phyloP scores from a whole-genome alignment of 1,140 invertebrate genomes.

The Tigriopus japonicus region DNA sequence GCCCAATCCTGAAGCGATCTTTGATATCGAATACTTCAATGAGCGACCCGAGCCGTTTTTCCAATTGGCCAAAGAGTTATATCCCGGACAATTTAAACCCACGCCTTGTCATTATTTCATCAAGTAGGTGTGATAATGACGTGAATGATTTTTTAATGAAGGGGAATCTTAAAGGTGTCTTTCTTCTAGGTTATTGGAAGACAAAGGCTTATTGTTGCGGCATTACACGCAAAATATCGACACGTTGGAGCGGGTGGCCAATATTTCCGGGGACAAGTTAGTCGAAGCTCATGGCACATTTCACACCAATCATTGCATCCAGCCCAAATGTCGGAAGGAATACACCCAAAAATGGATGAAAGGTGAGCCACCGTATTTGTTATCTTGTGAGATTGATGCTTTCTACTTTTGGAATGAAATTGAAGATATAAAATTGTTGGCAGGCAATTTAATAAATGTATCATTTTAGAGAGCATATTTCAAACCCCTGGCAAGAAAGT shows the following conservation, averaged over 20 bases:
- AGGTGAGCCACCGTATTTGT: slow-evolving; percentile 31
- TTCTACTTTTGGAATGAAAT: no score
- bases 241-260: slow-evolving; percentile 66
- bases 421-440: no score
- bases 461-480: no score
- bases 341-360: slow-evolving; percentile 66
- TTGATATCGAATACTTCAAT: slow-evolving; percentile 65
- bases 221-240: slow-evolving; percentile 90
- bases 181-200: slow-evolving; percentile 35
- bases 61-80: slow-evolving; percentile 60
- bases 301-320: slow-evolving; percentile 62
- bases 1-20: slow-evolving; percentile 80
- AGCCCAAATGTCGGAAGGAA: slow-evolving; percentile 39
- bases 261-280: slow-evolving; percentile 60
- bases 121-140: slow-evolving; percentile 17
- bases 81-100: slow-evolving; percentile 58
- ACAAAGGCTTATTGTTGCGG: slow-evolving; percentile 55
- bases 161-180: slow-evolving; percentile 16
- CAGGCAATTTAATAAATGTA: no score
- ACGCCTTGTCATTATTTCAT: slow-evolving; percentile 69
- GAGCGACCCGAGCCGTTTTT: slow-evolving; percentile 71
- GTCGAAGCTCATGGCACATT: slow-evolving; percentile 90
- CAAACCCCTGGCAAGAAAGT: no score
- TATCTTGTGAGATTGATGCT: no score
- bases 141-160: no score